These are phyloP conservation scores for Uropsilus gracilis DNA, from an alignment of 2,113 vertebrate genomes.

Conservation along the genomic window DNA sequence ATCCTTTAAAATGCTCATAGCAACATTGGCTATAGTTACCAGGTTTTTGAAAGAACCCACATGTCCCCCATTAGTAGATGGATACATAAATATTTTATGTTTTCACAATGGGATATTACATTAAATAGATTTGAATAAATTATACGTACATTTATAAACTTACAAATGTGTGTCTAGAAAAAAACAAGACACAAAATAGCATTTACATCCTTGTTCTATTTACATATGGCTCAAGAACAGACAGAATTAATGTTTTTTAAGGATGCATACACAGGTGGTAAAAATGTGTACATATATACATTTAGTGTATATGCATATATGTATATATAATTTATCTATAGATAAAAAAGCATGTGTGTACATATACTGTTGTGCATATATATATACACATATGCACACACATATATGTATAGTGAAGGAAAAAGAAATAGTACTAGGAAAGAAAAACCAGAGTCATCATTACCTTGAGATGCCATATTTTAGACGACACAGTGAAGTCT, in stretches of 20 bases:
- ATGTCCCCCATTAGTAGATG: background rate
- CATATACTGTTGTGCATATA: too few species aligned
- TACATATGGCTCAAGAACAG: background rate
- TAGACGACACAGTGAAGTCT: background rate
- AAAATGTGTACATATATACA: background rate
- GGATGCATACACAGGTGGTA: background rate
- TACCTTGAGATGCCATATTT: background rate
- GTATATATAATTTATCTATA: too few species aligned
- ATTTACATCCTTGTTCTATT: background rate
- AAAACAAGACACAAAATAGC: slow-evolving; percentile 30
- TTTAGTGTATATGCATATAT: too few species aligned
- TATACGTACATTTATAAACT: background rate
- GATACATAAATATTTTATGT: background rate
- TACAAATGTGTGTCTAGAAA: background rate
- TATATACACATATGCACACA: too few species aligned
- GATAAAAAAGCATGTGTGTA: too few species aligned
- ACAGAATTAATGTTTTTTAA: background rate
- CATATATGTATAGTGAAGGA: background rate
- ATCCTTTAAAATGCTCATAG: background rate
- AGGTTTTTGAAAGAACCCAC: background rate
- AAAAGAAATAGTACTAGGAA: background rate
- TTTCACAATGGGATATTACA: background rate
- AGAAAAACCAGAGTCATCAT: background rate
- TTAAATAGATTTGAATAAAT: background rate
- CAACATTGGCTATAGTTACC: background rate